phyloP scores from a whole-genome alignment of 1,140 invertebrate species.

The Brachionus plicatilis region DNA sequence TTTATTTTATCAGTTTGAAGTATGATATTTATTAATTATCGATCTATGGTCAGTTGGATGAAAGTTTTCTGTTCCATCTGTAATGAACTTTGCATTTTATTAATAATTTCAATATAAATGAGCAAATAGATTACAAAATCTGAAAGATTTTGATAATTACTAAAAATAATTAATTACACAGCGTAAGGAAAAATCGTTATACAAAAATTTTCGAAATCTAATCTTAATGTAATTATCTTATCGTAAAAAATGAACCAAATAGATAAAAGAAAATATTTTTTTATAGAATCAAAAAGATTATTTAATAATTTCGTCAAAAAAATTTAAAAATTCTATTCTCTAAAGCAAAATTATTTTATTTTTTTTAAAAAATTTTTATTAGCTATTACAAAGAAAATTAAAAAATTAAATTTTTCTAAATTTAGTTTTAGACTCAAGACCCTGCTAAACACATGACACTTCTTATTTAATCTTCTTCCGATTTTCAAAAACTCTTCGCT shows the following conservation, averaged over 20 bases:
- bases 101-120: not conserved
- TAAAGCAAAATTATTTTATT: too few species aligned
- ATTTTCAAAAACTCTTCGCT: not conserved
- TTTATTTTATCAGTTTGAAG: not conserved
- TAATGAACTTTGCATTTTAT: not conserved
- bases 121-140: not conserved
- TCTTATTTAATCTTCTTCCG: not conserved
- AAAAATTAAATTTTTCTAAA: too few species aligned
- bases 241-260: not conserved
- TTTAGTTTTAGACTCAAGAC: not conserved
- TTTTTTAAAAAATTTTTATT: too few species aligned
- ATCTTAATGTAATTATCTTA: not conserved
- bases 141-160: not conserved
- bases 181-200: not conserved
- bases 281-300: too few species aligned
- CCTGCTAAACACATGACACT: not conserved
- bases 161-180: not conserved
- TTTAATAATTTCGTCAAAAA: too few species aligned
- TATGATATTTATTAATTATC: slow-evolving; percentile 1
- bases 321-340: too few species aligned
- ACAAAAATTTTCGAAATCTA: not conserved
- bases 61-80: not conserved
- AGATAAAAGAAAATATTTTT: not conserved
- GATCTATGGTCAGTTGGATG: not conserved
- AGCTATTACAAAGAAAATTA: too few species aligned